Conservation (phyloP, 2,888 invertebrate genomes). For the Tortrix viridana region DNA sequence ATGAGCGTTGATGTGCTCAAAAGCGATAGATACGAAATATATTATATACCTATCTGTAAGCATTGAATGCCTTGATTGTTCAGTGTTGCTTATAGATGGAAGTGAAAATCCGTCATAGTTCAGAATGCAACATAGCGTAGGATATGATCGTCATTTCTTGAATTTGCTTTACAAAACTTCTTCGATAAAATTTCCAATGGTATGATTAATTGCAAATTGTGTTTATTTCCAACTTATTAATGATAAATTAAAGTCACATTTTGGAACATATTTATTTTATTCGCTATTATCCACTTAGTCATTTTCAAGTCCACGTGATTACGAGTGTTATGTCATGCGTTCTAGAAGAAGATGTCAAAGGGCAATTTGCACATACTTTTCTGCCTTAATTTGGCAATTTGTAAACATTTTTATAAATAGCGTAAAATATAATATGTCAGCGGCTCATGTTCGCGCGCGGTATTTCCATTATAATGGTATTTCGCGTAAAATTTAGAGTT, state of each 20-base stretch:
- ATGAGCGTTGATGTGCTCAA: constrained; percentile 23
- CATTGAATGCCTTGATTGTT: constrained; percentile 1
- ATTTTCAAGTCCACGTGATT: constrained; percentile 19
- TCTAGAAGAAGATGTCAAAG: constrained; percentile 38
- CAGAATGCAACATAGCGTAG: no score
- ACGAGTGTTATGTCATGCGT: constrained; percentile 29
- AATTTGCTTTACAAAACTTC: no score
- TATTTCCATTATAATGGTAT: no score
- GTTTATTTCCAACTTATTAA: no score
- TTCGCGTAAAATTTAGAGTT: constrained; percentile 45
- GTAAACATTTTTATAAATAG: constrained; percentile 41
- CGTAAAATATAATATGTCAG: constrained; percentile 39
- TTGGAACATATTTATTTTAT: not conserved
- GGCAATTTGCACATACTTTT: constrained; percentile 37
- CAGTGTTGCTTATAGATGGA: constrained; percentile 22
- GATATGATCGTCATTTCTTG: no score
- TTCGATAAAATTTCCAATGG: no score
- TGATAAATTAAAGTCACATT: no score
- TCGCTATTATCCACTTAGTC: constrained; percentile 12
- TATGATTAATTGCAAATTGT: no score
- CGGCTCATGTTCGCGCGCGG: constrained; percentile 21
- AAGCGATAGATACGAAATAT: constrained; percentile 29
- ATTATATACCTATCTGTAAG: constrained; percentile 8
- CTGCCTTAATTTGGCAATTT: constrained; percentile 46
- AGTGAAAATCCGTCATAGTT: not conserved